A percentile compares a stretch with the other conserved stretches of the same genome.
phyloP scores from a whole-genome alignment of 2,888 invertebrate genomes.

The Sphecodes monilicornis region DNA sequence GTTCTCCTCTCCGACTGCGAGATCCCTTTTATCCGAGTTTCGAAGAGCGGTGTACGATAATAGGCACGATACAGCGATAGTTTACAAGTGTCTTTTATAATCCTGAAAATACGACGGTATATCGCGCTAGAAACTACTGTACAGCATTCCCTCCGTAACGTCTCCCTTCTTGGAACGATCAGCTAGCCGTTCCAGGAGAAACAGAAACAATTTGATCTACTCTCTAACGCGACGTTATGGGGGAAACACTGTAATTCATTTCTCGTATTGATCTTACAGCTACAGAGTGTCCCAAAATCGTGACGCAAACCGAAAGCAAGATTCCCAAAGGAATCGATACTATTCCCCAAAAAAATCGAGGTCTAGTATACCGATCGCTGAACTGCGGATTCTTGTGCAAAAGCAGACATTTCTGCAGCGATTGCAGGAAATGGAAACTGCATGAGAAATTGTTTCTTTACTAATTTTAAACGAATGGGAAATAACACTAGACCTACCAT shows the following conservation, averaged over 20 bases:
- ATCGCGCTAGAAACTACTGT: conserved; percentile 30
- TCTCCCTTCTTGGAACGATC: neutral
- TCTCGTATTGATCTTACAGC: neutral
- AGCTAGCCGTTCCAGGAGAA: neutral
- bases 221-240: neutral
- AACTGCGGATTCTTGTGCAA: neutral
- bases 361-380: neutral
- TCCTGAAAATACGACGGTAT: conserved; percentile 39
- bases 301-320: neutral
- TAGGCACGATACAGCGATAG: conserved; percentile 66
- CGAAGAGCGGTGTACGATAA: conserved; percentile 52
- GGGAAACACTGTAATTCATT: neutral
- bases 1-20: conserved; percentile 27
- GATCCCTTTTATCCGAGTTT: conserved; percentile 48
- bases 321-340: neutral
- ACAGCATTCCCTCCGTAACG: conserved; percentile 3
- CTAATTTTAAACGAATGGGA: neutral
- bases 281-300: neutral
- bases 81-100: conserved; percentile 54
- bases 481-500: too few species aligned
- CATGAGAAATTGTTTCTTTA: neutral
- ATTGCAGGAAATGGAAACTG: neutral
- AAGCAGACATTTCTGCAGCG: neutral
- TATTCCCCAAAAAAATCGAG: neutral
- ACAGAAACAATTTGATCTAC: neutral